These are phyloP conservation scores for Semaprochilodus insignis DNA, from an alignment of 2,797 vertebrate genomes.

Conservation along the genomic window DNA sequence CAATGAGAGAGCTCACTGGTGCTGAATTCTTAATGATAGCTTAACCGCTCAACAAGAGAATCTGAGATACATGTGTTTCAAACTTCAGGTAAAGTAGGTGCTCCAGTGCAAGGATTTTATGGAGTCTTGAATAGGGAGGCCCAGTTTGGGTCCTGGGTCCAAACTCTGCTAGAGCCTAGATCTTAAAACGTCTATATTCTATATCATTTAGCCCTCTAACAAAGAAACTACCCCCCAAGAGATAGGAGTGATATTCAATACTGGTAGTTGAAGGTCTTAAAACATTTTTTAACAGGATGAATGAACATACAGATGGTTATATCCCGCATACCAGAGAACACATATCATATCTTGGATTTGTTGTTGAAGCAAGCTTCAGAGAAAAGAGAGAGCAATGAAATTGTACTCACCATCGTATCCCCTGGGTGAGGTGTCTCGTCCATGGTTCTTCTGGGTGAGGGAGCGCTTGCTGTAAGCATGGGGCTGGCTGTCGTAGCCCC, in stretches of 20 bases:
- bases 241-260: background rate
- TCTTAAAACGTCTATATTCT: background rate
- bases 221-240: background rate
- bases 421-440: constrained; percentile 93
- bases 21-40: constrained; percentile 29
- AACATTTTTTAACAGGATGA: background rate
- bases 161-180: background rate
- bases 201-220: background rate
- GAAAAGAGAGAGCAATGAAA: background rate
- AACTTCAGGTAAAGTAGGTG: constrained; percentile 27
- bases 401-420: constrained; percentile 89
- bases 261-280: background rate
- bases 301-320: background rate
- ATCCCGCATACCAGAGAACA: constrained; percentile 5
- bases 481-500: constrained; percentile 84
- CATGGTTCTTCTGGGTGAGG: constrained; percentile 88
- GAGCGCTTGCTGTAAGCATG: constrained; percentile 91
- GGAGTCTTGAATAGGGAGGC: background rate
- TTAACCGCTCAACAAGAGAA: constrained; percentile 17
- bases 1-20: constrained; percentile 11
- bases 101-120: background rate
- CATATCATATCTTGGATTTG: background rate
- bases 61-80: constrained; percentile 3
- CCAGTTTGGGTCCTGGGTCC: background rate
- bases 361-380: background rate